Evolutionary conservation across 2,888 invertebrate genomes (phyloP), one percentile per base, ranked within the genome.

Genomic region (Smittia sp.): DNA sequence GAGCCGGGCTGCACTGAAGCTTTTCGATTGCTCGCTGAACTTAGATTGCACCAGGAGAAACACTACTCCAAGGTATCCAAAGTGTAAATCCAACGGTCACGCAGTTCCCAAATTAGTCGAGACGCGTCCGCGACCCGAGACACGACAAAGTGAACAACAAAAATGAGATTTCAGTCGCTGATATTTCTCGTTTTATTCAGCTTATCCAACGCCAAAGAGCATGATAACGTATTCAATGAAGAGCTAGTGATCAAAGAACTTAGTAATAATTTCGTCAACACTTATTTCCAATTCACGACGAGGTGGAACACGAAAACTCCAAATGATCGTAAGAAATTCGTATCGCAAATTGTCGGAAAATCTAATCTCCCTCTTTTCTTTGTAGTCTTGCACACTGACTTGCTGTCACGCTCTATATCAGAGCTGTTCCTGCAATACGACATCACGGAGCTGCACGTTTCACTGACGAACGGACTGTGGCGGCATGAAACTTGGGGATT

Each of bases 381-480:
- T 25, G 41, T 80, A 93, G 93, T 90, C 81, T 87, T 88, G 79
- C 93, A 97, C 81, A 93, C 93, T 52, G 88, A 91, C 78, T 83
- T 97, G 74, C 93, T 97, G 79, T 95, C 98, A 1, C 88, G 94
- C 78, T 89, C 94, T 1, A 84, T 98, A 68, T 92, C 93, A 11
- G 97, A 98, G 84, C 89, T 98, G 54, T 85, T 97, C 77, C 86
- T 89, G 62, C 86, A 91, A 38, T 94, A 94, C 80, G 86, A 90
- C 79, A 90, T 98, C 0, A 90, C 92, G 79, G 98, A 98, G 81
- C 82, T 99, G 20, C 96, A 97, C 79, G 85, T 99, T 67, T 91
- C 92, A 74, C 85, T 98, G 74, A 96, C 96, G 0, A 94, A 95
- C 81, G 98, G 98, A 0, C 84, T 94, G 74, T 99, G 98, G 98